Evolutionary conservation across 2,888 invertebrate species (phyloP), one percentile per base, ranked within the genome.

Genomic region (Drosophila barbarae): DNA sequence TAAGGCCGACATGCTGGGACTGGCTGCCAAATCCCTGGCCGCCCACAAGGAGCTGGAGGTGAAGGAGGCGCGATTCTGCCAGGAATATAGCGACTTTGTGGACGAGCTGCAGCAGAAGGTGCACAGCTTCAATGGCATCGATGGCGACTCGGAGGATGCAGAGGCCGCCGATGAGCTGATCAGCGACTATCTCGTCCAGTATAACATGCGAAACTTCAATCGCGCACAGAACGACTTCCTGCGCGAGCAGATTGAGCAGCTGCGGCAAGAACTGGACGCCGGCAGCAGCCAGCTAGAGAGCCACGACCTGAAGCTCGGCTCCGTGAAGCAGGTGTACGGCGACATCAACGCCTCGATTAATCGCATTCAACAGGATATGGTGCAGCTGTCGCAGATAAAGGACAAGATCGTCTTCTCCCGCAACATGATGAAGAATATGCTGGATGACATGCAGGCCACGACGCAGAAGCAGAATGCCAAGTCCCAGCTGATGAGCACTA

Each of bases 321-420:
- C 88, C 3, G 77, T 88, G 3, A 87, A 87, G 49, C 81, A 88
- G 58, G 82, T 87, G 18, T 89, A 89, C 42, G 60, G 59, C 7
- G 87, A 88, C 30, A 87, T 87, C 3, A 86, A 84, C 32, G 53
- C 74, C 5, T 82, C 86, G 1, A 74, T 89, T 4, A 87, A 88
- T 72, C 87, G 87, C 53, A 81, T 88, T 36, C 87, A 88, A 46
- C 82, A 87, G 38, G 89, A 89, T 46, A 84, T 88, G 73, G 56
- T 82, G 59, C 88, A 88, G 63, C 55, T 89, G 15, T 77, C 84
- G 26, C 86, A 88, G 74, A 87, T 88, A 34, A 89, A 88, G 57
- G 88, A 88, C 15, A 89, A 89, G 71, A 89, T 89, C n/a, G 61
- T 87, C 10, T 88, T 86, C 57, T 86, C 87, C 2, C 88, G 86